Conservation (phyloP, 2,888 invertebrate species). For the Tanypteryx hageni region DNA sequence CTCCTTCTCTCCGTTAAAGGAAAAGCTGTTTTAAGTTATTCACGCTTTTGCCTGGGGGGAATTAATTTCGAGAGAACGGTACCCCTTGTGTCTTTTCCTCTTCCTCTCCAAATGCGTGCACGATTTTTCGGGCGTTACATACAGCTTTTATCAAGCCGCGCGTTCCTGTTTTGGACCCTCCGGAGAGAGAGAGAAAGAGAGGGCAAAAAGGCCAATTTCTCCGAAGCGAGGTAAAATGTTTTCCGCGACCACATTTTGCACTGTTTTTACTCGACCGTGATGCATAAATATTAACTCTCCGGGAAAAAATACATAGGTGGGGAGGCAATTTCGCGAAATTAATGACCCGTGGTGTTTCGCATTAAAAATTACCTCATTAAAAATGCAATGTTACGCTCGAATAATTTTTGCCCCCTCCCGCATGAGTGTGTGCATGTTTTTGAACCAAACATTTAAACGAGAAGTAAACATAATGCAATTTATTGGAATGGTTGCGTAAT, state of each 20-base stretch:
- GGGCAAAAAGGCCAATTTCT: not conserved
- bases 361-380: not conserved
- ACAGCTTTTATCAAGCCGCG: not conserved
- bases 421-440: too few relatives aligned
- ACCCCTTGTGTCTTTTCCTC: not conserved
- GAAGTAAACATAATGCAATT: not conserved
- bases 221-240: too few relatives aligned
- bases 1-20: not conserved
- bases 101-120: not conserved
- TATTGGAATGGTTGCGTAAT: not conserved
- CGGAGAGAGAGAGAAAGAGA: not conserved
- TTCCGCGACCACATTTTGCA: not conserved
- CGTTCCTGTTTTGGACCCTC: not conserved
- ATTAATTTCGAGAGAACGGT: not conserved
- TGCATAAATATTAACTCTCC: constrained; percentile 2
- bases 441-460: too few relatives aligned
- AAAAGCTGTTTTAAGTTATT: not conserved
- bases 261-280: not conserved
- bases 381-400: not conserved
- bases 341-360: not conserved
- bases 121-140: not conserved
- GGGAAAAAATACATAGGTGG: not conserved
- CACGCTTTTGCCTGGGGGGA: not conserved
- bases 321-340: not conserved
- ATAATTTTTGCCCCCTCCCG: not conserved